Conservation (phyloP, 64 coral and sea anemone species). For the Hydrozoanthus tunicans region DNA sequence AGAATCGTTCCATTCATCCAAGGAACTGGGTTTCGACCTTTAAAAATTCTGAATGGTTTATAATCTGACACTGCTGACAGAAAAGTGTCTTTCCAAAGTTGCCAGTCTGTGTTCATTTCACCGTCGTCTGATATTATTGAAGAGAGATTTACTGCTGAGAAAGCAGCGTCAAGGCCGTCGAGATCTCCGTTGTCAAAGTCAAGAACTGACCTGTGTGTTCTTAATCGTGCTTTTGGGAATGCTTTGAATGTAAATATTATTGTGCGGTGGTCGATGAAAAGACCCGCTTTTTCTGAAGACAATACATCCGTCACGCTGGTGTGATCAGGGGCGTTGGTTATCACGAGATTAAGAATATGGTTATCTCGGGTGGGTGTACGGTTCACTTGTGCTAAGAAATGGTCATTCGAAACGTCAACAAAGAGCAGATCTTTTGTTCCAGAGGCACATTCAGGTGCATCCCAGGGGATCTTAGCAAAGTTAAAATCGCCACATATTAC, state of each 20-base stretch:
- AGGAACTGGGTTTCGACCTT: conserved; percentile 49
- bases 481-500: conserved; percentile 42
- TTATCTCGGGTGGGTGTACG: background rate
- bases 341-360: background rate
- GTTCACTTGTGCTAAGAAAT: too few relatives aligned
- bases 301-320: background rate
- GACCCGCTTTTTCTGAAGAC: conserved; percentile 11
- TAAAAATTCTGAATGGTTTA: conserved; percentile 50
- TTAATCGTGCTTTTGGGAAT: background rate
- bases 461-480: conserved; percentile 63
- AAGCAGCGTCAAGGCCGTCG: conserved; percentile 35
- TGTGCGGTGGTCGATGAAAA: conserved; percentile 14
- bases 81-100: conserved; percentile 45
- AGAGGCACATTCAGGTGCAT: conserved; percentile 19
- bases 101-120: conserved; percentile 59
- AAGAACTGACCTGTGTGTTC: background rate
- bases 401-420: too few relatives aligned
- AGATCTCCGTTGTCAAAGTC: conserved; percentile 1
- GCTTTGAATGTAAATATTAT: background rate
- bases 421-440: conserved; percentile 11
- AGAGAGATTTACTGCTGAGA: conserved; percentile 2
- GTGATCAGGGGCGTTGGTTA: conserved; percentile 18
- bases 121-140: conserved; percentile 4
- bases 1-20: conserved; percentile 68
- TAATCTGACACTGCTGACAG: conserved; percentile 54